A percentile compares a stretch with the other conserved stretches of the same genome.
phyloP scores from a whole-genome alignment of 2,797 vertebrate species.

The Lutjanus argentimaculatus region DNA sequence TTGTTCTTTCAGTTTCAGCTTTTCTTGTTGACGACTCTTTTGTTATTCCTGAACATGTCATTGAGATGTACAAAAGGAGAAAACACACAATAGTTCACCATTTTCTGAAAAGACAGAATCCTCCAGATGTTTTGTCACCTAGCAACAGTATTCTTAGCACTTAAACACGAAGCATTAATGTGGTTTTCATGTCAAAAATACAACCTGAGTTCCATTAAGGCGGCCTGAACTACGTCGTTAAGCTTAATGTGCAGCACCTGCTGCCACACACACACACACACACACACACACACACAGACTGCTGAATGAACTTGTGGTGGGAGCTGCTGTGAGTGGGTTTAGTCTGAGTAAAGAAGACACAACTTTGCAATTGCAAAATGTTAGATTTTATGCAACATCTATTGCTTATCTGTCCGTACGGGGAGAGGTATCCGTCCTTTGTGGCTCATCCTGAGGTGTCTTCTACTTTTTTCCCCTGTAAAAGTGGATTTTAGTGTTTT shows the following conservation, averaged over 20 bases:
- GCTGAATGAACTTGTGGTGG: neutral
- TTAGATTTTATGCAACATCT: neutral
- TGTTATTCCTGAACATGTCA: neutral
- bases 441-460: too few species aligned
- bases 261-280: neutral
- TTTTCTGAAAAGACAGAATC: neutral
- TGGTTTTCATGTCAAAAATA: neutral
- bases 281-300: neutral
- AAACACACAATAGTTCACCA: neutral
- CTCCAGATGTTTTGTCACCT: neutral
- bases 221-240: conserved; percentile 3
- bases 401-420: too few species aligned
- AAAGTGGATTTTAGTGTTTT: too few species aligned
- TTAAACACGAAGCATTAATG: neutral
- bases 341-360: fast-evolving
- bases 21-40: neutral
- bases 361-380: neutral
- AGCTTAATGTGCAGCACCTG: conserved; percentile 50
- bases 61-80: neutral
- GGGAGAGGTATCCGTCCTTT: too few species aligned
- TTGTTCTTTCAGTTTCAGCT: neutral
- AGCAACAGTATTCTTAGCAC: neutral
- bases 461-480: too few species aligned
- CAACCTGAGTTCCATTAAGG: conserved; percentile 32
- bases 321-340: neutral